Evolutionary conservation across 2,797 vertebrate genomes (phyloP).

Genomic region (Schizothorax lantsangensis): DNA sequence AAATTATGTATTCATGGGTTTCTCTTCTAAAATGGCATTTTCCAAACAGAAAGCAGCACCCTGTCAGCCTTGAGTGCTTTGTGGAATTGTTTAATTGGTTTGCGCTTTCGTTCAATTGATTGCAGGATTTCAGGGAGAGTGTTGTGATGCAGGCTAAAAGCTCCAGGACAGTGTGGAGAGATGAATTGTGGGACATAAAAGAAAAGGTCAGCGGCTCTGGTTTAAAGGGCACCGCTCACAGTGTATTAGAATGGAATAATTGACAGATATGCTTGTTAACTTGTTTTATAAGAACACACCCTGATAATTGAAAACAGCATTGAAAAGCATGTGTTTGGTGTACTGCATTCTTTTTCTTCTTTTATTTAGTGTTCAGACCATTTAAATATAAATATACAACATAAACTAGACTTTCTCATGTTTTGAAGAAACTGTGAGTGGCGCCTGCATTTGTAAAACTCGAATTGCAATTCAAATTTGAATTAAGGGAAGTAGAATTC

Average conservation of each 20-base stretch:
- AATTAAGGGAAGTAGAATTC: not conserved
- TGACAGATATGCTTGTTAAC: slow-evolving; percentile 62
- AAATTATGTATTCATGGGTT: slow-evolving; percentile 79
- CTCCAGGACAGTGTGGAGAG: slow-evolving; percentile 61
- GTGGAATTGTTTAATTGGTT: slow-evolving; percentile 82
- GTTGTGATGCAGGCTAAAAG: slow-evolving; percentile 53
- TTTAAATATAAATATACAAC: slow-evolving; percentile 2
- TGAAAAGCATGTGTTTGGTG: slow-evolving; percentile 18
- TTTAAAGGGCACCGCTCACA: slow-evolving; percentile 75
- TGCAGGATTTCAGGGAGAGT: slow-evolving; percentile 57
- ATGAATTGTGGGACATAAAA: slow-evolving; percentile 63
- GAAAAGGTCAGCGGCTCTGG: slow-evolving; percentile 78
- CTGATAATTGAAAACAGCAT: slow-evolving; percentile 45
- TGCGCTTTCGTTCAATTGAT: slow-evolving; percentile 74
- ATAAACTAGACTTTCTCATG: not conserved
- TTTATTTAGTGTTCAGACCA: not conserved
- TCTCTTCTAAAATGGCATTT: slow-evolving; percentile 78
- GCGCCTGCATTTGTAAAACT: not conserved
- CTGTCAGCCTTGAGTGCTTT: slow-evolving; percentile 78
- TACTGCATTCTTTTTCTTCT: not conserved
- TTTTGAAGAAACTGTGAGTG: not conserved
- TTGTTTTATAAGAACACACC: slow-evolving; percentile 37
- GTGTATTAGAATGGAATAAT: slow-evolving; percentile 78
- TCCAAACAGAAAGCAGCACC: slow-evolving; percentile 67
- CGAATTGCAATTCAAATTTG: not conserved